A percentile compares a stretch with the other conserved stretches of the same genome.
These are phyloP conservation scores for Zoanthus sociatus DNA, from an alignment of 92 coral and sea anemone species.

Conservation along the genomic window DNA sequence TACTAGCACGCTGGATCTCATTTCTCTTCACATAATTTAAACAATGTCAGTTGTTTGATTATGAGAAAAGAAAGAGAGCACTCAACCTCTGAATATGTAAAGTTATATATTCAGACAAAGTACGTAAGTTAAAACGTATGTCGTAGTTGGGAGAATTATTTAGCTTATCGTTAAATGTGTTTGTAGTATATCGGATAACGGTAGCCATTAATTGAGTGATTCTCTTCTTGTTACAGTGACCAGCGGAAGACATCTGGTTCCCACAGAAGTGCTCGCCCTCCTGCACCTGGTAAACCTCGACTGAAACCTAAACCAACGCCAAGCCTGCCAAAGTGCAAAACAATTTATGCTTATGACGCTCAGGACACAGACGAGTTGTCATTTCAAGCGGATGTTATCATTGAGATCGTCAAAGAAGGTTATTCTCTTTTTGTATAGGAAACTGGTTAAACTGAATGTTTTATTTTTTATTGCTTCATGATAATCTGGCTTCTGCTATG, in stretches of 20 bases:
- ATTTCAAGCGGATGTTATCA: conserved; percentile 87
- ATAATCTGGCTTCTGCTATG: too few species aligned
- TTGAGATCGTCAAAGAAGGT: conserved; percentile 97
- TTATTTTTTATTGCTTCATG: too few species aligned
- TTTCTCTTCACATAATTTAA: background rate
- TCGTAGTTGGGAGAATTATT: background rate
- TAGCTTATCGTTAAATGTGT: background rate
- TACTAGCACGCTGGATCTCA: background rate
- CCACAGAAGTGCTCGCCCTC: conserved; percentile 74
- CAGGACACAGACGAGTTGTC: conserved; percentile 95
- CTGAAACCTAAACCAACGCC: conserved; percentile 89
- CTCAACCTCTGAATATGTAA: background rate
- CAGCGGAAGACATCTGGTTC: conserved; percentile 71
- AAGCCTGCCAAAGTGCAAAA: conserved; percentile 87
- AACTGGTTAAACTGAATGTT: too few species aligned
- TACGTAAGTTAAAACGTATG: background rate
- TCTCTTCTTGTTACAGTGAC: conserved; percentile 54
- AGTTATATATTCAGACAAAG: background rate
- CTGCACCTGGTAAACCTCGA: conserved; percentile 91
- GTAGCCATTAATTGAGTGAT: background rate
- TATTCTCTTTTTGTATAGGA: too few species aligned
- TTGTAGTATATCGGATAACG: background rate
- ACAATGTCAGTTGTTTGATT: background rate
- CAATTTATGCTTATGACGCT: conserved; percentile 95
- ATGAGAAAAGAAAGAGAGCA: background rate